Conservation (phyloP, 1,140 invertebrate species). For the Temnothorax curvispinosus region DNA sequence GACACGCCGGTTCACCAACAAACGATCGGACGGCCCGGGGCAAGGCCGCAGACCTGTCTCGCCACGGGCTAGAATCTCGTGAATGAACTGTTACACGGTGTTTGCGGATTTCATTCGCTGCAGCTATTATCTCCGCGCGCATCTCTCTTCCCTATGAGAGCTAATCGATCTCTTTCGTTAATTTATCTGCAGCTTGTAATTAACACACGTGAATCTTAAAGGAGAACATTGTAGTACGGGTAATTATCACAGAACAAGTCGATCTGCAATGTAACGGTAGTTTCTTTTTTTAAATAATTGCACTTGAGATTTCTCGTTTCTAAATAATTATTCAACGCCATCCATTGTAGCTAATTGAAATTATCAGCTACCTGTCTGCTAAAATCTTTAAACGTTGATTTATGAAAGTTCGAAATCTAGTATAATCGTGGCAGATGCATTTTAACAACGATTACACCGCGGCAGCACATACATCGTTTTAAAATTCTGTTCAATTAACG, state of each 20-base stretch:
- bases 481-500: not conserved
- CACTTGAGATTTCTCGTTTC: not conserved
- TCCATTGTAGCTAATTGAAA: slow-evolving; percentile 8
- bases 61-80: slow-evolving; percentile 77
- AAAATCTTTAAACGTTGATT: not conserved
- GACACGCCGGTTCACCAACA: slow-evolving; percentile 54
- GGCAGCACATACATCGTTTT: not conserved
- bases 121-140: slow-evolving; percentile 6
- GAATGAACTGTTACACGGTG: slow-evolving; percentile 77
- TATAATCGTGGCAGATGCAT: not conserved
- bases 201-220: not conserved
- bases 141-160: not conserved
- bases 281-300: not conserved
- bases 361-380: not conserved
- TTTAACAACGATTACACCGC: not conserved
- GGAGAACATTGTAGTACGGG: not conserved
- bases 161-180: slow-evolving; percentile 15
- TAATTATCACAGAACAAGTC: not conserved
- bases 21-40: slow-evolving; percentile 72
- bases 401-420: not conserved
- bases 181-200: not conserved
- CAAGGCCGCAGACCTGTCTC: slow-evolving; percentile 81
- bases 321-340: not conserved
- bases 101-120: slow-evolving; percentile 65
- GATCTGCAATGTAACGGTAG: too few relatives aligned